Evolutionary conservation across 2,888 invertebrate genomes (phyloP), one percentile per base, ranked within the genome.

Genomic region (Epirrhoe alternata): DNA sequence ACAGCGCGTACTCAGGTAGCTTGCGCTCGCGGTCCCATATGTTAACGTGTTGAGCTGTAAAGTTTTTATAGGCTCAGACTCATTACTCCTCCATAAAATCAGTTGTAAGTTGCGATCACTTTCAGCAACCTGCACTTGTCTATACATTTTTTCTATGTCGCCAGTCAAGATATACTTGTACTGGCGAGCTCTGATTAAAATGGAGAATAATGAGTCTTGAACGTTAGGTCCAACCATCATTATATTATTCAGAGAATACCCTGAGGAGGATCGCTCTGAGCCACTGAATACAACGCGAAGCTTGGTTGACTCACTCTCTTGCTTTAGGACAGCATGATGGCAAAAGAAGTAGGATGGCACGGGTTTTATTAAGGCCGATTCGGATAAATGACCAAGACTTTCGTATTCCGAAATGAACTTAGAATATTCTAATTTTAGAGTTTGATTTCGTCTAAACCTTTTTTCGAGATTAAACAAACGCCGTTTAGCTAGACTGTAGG

Each of bases 11-110:
- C 72, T 74, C 7, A 77, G 38, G 30, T 56, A 77, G 16, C 73
- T 74, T 0, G 74, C 69, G 61, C 72, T 74, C 5, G 77, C 71
- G 0, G 77, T 77, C 0, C 85, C 82, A 51, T 86, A 85, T 0
- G 81, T 85, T 5, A 85, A 73, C 1, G 78, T 80, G 55, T 77
- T 77, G 5, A 81, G 66, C 5, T 64, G 51, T 17, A 72, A 71
- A 0, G 68, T 66, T 58, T 66, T 35, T 0, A 75, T 64, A 0
- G 73, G 68, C 12, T 56, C 6, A 5, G 64, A 52, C 24, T 73
- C 72, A 14, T 70, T 17, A 0, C 71, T 72, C 54, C 77, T 53
- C 76, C 76, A 78, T 24, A 76, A 30, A 6, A 76, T 75, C 0
- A 61, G 52, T 24, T 75, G 74, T 14, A 74, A 14, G 16, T 65